Evolutionary conservation across 2,797 vertebrate species (phyloP), one percentile per base, ranked within the genome.

Genomic region (Taenioides sp.): DNA sequence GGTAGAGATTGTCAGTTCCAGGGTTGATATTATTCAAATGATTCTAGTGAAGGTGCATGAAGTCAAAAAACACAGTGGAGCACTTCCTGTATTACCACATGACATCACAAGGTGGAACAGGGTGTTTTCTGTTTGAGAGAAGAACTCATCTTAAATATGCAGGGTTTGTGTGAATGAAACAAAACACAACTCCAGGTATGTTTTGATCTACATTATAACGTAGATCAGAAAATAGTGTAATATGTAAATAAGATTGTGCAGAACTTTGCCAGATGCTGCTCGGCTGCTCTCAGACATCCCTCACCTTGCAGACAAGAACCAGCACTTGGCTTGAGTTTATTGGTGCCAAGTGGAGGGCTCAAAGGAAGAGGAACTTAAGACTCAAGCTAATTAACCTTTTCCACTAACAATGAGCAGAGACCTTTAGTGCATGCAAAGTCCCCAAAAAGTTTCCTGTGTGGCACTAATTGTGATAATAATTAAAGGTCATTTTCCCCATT

Each of bases 381-480:
- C 61, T 40, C 27, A 17, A 63, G 37, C 61, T 40, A 63, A 63
- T 63, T 63, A 63, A 63, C 61, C 37, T 63, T 63, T 40, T 63
- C 34, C 60, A 62, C 69, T 62, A 59, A 52, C 61, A 63, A 43
- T 9, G 61, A 63, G 61, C 61, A 63, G 22, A 43, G 61, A 63
- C 20, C 61, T 63, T 63, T 63, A 63, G 61, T 22, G 34, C 5
- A 34, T 43, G 9, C 28, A 61, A 61, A 71, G 31, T 73, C 73
- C 61, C 14, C 31, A 76, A 70, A 73, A 54, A n/a, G 22, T 63
- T 34, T 34, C 17, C 23, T 16, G 61, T 63, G 61, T 63, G 61
- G n/a, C 61, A 63, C 34, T 63, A 63, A 63, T 40, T 63, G 37
- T 43, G 34, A 23, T 40, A 63, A 62, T 62, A 62, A 62, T 62